These are phyloP conservation scores for Sebastes kiyomatsui DNA, from an alignment of 2,797 vertebrate species.

Conservation along the genomic window DNA sequence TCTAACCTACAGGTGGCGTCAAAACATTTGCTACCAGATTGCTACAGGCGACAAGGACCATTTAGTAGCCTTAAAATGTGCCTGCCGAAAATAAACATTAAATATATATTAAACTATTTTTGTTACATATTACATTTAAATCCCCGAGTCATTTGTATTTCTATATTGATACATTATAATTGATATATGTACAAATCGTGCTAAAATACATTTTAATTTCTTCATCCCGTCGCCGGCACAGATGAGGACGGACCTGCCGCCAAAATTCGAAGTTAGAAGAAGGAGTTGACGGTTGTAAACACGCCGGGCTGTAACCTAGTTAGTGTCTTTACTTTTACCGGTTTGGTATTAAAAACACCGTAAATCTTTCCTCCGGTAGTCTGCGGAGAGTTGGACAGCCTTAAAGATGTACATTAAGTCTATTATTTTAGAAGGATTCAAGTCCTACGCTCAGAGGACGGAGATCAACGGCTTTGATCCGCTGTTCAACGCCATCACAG, in stretches of 20 bases:
- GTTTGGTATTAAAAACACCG: not conserved
- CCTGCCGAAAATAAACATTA: conserved; percentile 41
- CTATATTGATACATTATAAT: rapidly evolving
- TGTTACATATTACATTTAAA: rapidly evolving
- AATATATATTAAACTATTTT: not conserved
- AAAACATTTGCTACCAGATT: not conserved
- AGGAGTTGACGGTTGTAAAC: conserved; percentile 39
- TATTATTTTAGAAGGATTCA: conserved; percentile 94
- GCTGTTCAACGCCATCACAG: conserved; percentile 96
- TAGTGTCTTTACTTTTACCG: not conserved
- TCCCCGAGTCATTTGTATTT: rapidly evolving
- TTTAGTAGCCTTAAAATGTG: conserved; percentile 34
- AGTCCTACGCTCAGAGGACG: conserved; percentile 95
- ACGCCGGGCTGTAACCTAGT: not conserved
- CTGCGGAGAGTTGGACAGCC: not conserved
- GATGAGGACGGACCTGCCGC: conserved; percentile 66
- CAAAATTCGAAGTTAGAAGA: conserved; percentile 76
- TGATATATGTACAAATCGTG: rapidly evolving
- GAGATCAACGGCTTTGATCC: conserved; percentile 92
- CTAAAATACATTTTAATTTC: not conserved
- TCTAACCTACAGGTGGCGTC: conserved; percentile 16
- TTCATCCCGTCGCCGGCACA: conserved; percentile 26
- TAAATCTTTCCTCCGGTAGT: not conserved
- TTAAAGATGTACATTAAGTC: conserved; percentile 93
- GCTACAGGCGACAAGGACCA: rapidly evolving